phyloP scores from a whole-genome alignment of 2,113 vertebrate genomes.

The Hemiscyllium ocellatum region DNA sequence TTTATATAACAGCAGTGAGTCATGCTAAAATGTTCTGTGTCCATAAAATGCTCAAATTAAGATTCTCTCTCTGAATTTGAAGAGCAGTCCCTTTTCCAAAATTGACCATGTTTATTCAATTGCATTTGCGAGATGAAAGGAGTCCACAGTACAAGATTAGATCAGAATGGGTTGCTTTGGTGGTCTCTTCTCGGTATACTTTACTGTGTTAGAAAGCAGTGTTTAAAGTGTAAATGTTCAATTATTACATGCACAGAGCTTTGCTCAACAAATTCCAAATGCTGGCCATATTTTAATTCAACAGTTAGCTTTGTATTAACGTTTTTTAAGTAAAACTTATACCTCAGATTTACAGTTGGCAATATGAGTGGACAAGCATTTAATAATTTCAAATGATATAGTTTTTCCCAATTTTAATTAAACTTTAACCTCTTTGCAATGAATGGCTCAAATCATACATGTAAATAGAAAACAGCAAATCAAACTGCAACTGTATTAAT shows the following conservation, averaged over 20 bases:
- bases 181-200: not conserved
- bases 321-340: not conserved
- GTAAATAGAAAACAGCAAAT: not conserved
- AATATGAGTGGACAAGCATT: not conserved
- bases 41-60: not conserved
- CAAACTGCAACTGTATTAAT: not conserved
- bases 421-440: not conserved
- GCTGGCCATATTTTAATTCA: not conserved
- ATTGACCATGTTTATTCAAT: not conserved
- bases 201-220: not conserved
- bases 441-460: not conserved
- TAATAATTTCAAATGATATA: not conserved
- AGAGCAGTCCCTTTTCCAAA: not conserved
- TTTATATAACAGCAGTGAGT: not conserved
- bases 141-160: not conserved
- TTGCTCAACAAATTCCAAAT: not conserved
- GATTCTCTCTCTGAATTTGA: not conserved
- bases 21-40: not conserved
- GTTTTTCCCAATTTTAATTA: not conserved
- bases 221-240: not conserved
- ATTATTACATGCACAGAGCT: not conserved
- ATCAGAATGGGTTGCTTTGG: not conserved
- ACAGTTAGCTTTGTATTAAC: not conserved
- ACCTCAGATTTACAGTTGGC: not conserved
- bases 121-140: not conserved